Base-by-base conservation (phyloP, 2,113 vertebrate species). In the Zapus hudsonius region DNA sequence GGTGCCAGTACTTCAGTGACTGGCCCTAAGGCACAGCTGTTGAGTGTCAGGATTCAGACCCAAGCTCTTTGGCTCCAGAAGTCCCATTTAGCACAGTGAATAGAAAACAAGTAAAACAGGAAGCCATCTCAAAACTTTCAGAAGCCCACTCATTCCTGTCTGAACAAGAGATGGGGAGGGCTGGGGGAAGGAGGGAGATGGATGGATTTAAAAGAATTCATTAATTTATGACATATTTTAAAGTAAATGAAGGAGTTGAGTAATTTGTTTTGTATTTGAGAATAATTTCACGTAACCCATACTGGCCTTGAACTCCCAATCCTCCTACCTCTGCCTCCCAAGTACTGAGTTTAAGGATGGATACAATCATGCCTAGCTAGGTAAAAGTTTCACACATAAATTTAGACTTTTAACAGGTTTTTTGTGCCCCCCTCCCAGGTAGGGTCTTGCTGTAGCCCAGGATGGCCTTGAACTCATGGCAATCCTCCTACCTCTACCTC, bases 171-270 rank as follows among this genome's bases (percentile, higher is more conserved):
- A 44, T 16, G 38, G 47, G 22, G 29, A 44, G 72, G 29, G 7
- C 27, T 42, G 2, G 12, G 55, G 31, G 3, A 44, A 27, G 33
- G 42, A 55, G 7, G n/a, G 40, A 10, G 29, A 52, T 2, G 16
- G 5, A 36, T 55, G 61, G 73, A 42, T 76, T 57, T 76, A 23
- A 87, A 47, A n/a, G 55, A 61, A 29, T 61, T 90, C 4, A 52
- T 78, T 59, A 44, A 74, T 63, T 89, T 84, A 22, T 74, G 52
- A 42, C 82, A 44, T 92, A 55, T 86, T 95, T 94, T 76, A 93
- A 89, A 69, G n/a, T 73, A 74, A 84, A 3, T 73, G 74, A 84
- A 80, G 25, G 3, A 44, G 38, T n/a, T 83, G 47, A 7, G 19
- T 20, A 61, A 33, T 66, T 47, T 23, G 11, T 47, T 66, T 64